Percentiles rank a stretch among this genome's conserved stretches.
Conservation (phyloP, 2,888 invertebrate genomes). For the Noctua comes region DNA sequence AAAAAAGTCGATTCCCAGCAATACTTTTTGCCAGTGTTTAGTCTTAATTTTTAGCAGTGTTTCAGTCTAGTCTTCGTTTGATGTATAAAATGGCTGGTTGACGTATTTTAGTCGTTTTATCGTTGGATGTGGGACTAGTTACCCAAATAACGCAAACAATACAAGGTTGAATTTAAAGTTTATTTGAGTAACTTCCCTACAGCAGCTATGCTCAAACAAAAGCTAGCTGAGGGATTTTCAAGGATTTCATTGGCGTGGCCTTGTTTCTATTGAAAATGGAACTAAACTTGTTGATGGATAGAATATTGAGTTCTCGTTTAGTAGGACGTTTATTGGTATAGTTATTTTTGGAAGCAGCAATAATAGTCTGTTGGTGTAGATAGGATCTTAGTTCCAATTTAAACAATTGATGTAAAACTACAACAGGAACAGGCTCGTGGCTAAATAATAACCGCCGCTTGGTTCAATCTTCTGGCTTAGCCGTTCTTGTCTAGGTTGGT, state of each 20-base stretch:
- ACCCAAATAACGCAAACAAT: background rate
- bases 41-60: too few relatives aligned
- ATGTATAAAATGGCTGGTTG: background rate
- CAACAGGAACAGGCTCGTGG: too few relatives aligned
- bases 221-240: slow-evolving; percentile 12
- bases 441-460: background rate
- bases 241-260: background rate
- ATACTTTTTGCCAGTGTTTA: too few relatives aligned
- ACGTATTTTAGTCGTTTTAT: background rate
- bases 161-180: slow-evolving; percentile 49
- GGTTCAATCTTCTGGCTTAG: too few relatives aligned
- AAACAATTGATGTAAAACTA: background rate
- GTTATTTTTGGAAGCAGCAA: background rate
- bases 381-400: background rate
- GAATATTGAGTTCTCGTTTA: slow-evolving; percentile 23
- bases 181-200: slow-evolving; percentile 25
- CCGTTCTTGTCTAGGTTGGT: too few relatives aligned
- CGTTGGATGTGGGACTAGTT: background rate
- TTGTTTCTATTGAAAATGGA: slow-evolving; percentile 18
- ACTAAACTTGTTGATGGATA: background rate
- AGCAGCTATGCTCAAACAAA: slow-evolving; percentile 4
- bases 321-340: background rate
- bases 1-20: too few relatives aligned
- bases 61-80: background rate
- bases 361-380: background rate